Evolutionary conservation across 2,797 vertebrate species (phyloP), one percentile per base, ranked within the genome.

Genomic region (Aulostomus chinensis): DNA sequence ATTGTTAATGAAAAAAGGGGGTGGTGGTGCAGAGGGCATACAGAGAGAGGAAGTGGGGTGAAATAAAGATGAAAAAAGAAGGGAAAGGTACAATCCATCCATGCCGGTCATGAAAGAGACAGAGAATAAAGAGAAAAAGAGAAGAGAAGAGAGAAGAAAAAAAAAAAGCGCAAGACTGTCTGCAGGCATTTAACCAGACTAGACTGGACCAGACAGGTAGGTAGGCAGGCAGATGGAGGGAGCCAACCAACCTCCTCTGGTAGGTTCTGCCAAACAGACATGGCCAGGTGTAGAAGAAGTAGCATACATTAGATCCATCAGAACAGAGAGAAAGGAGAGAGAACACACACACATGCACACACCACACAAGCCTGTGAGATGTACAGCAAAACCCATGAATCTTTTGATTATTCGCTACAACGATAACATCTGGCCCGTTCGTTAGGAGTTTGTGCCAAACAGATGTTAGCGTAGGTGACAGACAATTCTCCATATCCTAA

Each of bases 221-320:
- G 82, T 29, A 41, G 84, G 82, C 83, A 88, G 84, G 85, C 85
- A 87, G 86, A 88, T 80, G 72, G 74, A 87, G 85, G 85, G 63
- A 86, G 78, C 83, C 78, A 85, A 92, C 91, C 90, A 90, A 92
- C 91, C 91, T 92, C 91, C 90, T 90, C 89, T 88, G 84, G 91
- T 83, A 91, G 88, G 88, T 91, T 81, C 90, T 91, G 88, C 86
- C 86, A 89, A 86, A 85, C 68, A 88, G 81, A 89, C 70, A 86
- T 81, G 86, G 87, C 80, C 86, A 78, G 82, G 81, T 83, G 85
- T 66, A 74, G 83, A 84, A 86, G 85, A 81, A 80, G 83, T 75
- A 84, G 83, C 62, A 82, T 73, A 86, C 59, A 88, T 85, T 74
- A 87, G 81, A 83, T 89, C 85, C 87, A 87, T 73, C 84, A 88